Conservation (phyloP, 2,113 vertebrate species). For the Corythornis madagascariensis region DNA sequence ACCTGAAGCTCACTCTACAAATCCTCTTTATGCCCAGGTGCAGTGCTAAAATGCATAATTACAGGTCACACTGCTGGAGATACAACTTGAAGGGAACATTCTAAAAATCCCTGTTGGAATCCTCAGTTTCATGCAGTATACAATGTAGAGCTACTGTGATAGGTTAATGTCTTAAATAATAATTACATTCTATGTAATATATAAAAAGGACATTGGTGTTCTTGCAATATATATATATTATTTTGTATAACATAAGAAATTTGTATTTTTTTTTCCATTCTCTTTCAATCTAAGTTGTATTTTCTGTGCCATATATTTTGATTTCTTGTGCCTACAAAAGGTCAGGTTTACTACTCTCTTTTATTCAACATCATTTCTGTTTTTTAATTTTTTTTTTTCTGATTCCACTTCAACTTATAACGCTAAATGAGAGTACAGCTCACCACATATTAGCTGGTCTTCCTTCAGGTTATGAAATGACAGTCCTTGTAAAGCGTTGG, state of each 20-base stretch:
- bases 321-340: background rate
- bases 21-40: background rate
- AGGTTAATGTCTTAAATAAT: background rate
- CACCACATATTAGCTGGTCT: conserved; percentile 86
- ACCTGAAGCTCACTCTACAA: background rate
- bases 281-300: background rate
- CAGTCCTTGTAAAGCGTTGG: conserved; percentile 79
- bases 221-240: background rate
- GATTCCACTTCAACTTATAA: background rate
- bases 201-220: background rate
- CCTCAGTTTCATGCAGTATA: background rate
- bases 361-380: fast-evolving
- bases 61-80: background rate
- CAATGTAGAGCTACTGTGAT: background rate
- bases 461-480: conserved; percentile 81
- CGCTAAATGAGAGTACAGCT: conserved; percentile 18
- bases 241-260: background rate
- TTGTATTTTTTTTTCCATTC: background rate
- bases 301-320: background rate
- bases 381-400: background rate
- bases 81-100: background rate
- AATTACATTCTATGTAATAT: background rate
- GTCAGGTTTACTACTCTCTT: background rate
- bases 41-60: background rate
- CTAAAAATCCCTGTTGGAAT: background rate